Conservation (phyloP, 2,888 invertebrate species). For the Ochropleura leucogaster region DNA sequence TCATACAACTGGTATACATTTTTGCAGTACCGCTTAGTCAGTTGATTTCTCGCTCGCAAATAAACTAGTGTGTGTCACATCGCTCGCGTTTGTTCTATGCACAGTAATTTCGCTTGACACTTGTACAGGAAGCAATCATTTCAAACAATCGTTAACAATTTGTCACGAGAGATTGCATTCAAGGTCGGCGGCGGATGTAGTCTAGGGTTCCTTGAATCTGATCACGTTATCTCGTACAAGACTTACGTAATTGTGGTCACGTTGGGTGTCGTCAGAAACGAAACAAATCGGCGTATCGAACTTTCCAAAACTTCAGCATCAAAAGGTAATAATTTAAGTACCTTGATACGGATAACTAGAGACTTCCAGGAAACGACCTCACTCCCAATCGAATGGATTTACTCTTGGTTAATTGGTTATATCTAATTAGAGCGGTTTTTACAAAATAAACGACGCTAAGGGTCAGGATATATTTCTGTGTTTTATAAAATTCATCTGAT, state of each 20-base stretch:
- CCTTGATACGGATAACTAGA: neutral
- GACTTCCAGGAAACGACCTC: neutral
- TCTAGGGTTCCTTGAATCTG: conserved; percentile 88
- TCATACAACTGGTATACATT: neutral
- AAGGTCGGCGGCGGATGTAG: conserved; percentile 66
- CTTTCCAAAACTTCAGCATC: neutral
- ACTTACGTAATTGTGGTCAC: conserved; percentile 88
- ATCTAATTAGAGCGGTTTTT: neutral
- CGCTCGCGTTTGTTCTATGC: conserved; percentile 20
- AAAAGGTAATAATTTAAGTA: neutral
- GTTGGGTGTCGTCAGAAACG: conserved; percentile 74
- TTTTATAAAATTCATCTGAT: neutral
- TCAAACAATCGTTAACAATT: conserved; percentile 47
- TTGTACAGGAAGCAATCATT: conserved; percentile 53
- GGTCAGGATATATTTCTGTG: neutral
- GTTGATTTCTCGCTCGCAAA: neutral
- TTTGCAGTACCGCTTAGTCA: neutral
- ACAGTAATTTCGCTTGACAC: conserved; percentile 54
- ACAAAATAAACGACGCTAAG: neutral
- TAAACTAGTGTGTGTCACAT: conserved; percentile 19
- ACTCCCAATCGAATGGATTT: neutral
- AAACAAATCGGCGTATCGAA: neutral
- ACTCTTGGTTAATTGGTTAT: neutral
- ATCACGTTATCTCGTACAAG: conserved; percentile 83
- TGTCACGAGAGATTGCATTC: conserved; percentile 37